phyloP scores from a whole-genome alignment of 2,888 invertebrate genomes.

The Plusia festucae region DNA sequence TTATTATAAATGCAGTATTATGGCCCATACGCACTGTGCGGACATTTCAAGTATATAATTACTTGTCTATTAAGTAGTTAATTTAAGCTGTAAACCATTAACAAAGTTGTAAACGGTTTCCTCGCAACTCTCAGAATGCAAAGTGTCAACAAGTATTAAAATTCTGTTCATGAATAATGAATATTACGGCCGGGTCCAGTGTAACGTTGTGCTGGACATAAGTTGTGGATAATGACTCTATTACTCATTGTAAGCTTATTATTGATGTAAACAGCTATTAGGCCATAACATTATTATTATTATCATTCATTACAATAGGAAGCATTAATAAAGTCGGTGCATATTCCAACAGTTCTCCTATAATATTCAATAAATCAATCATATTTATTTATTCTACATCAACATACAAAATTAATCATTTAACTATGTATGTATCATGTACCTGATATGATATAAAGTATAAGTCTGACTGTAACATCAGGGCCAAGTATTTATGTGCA shows the following conservation, averaged over 20 bases:
- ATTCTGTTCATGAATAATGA: constrained; percentile 38
- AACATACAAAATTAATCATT: too few relatives aligned
- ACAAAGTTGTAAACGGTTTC: constrained; percentile 18
- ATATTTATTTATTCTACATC: too few relatives aligned
- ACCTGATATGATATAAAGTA: too few relatives aligned
- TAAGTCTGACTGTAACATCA: too few relatives aligned
- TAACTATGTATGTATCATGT: too few relatives aligned
- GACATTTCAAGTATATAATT: too few relatives aligned
- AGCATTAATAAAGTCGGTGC: not conserved
- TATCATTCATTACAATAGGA: not conserved
- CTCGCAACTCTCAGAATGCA: constrained; percentile 16
- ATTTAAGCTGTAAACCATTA: not conserved
- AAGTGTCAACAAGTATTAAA: constrained; percentile 22
- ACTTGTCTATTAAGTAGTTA: not conserved
- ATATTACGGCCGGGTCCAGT: constrained; percentile 27
- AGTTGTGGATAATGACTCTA: constrained; percentile 42
- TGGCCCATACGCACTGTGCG: too few relatives aligned
- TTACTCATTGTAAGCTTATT: constrained; percentile 19
- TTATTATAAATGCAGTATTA: too few relatives aligned
- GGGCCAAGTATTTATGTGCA: too few relatives aligned
- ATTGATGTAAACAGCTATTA: constrained; percentile 16
- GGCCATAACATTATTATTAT: not conserved
- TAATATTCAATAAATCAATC: too few relatives aligned
- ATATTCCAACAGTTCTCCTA: not conserved
- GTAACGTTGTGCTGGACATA: constrained; percentile 24